Evolutionary conservation across 2,113 vertebrate species (phyloP).

Genomic region (Elephas maximus): DNA sequence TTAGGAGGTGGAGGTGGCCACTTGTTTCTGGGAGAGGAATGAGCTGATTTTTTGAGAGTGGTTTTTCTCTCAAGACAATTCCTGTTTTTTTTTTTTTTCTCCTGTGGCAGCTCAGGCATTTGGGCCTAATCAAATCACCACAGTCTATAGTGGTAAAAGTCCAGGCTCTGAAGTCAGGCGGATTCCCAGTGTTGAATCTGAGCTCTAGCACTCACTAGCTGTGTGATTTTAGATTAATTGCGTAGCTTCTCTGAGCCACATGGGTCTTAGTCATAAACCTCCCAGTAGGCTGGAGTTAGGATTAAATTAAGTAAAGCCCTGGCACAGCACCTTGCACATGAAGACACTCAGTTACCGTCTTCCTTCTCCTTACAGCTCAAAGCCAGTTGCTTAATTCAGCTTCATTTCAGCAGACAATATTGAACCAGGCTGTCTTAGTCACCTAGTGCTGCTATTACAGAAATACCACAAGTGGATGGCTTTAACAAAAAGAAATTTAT

Average conservation of each 20-base stretch:
- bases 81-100: too few relatives aligned
- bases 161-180: neutral
- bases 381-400: neutral
- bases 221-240: neutral
- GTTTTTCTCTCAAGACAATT: neutral
- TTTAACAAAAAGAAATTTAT: too few relatives aligned
- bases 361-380: neutral
- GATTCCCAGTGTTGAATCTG: neutral
- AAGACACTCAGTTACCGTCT: neutral
- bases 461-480: too few relatives aligned
- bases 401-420: neutral
- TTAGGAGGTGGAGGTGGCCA: neutral
- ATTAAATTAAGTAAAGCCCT: neutral
- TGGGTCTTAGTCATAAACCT: neutral
- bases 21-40: conserved; percentile 15
- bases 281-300: neutral
- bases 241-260: neutral
- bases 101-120: neutral
- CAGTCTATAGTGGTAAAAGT: neutral
- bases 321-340: accelerated
- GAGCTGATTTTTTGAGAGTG: conserved; percentile 61
- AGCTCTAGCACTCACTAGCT: neutral
- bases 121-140: neutral
- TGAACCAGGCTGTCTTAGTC: neutral
- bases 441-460: too few relatives aligned